Evolutionary conservation across 2,113 vertebrate species (phyloP), one percentile per base, ranked within the genome.

Genomic region (Tursiops truncatus): DNA sequence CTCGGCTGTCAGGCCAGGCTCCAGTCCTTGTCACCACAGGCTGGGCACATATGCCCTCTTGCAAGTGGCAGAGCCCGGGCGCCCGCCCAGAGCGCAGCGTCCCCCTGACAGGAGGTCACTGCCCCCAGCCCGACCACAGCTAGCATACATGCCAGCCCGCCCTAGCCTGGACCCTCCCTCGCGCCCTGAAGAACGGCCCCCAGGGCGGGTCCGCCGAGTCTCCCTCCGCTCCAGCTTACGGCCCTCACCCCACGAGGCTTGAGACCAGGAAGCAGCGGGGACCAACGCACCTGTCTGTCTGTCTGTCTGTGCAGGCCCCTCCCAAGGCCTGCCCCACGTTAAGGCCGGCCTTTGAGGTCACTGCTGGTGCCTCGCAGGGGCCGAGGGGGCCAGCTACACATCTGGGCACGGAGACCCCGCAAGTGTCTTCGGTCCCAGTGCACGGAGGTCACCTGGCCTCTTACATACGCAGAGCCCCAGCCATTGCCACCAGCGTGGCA

Each of bases 31-130:
- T 36, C 67, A 36, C 67, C n/a, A 11, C 23, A 26, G 38, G 6
- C 70, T 1, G 71, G 3, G 60, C 17, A 9, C 38, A 6, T 11
- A 18, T 33, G 60, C 26, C 60, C 60, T 44, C 41, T 20, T 47
- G 81, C 38, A 33, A 18, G 81, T 0, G 1, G 58, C 1, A 13
- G 60, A 1, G 3, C 60, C 18, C 0, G 38, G 28, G 36, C n/a
- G n/a, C n/a, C 56, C 36, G 4, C n/a, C n/a, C 56, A 60, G 56
- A 38, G 56, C 23, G 79, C 56, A 38, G 28, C 20, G 1, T 14
- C 50, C 47, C 2, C 1, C 33, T 25, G 33, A 33, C 76, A 56
- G 33, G 20, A 36, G 50, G 50, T 3, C 1, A 5, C 1, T 1
- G 3, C n/a, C 33, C 77, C 77, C 33, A 36, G 14, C 77, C 33